Percentiles rank a stretch among this genome's conserved stretches.
These are phyloP conservation scores for Synaphobranchus kaupii DNA, from an alignment of 2,797 vertebrate species.

Conservation along the genomic window DNA sequence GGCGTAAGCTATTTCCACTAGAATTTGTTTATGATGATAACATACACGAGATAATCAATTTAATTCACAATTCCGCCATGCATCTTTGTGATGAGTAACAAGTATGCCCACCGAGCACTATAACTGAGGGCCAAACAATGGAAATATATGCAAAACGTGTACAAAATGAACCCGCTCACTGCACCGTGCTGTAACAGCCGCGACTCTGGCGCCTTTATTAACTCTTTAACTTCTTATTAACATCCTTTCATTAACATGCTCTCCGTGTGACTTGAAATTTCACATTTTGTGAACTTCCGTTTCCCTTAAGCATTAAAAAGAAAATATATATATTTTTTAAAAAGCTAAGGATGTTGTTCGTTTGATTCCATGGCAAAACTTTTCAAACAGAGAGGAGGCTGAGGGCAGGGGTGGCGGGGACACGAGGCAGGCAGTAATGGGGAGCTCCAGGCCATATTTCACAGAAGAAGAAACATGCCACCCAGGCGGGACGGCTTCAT, in stretches of 20 bases:
- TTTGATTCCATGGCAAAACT: slow-evolving; percentile 48
- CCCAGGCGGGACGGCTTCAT: slow-evolving; percentile 57
- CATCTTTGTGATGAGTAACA: slow-evolving; percentile 34
- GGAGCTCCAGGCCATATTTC: slow-evolving; percentile 47
- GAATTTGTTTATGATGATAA: slow-evolving; percentile 25
- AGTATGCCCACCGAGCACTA: slow-evolving; percentile 27
- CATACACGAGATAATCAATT: slow-evolving; percentile 18
- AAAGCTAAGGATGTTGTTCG: slow-evolving; percentile 46
- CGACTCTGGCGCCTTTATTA: background rate
- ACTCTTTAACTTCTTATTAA: slow-evolving; percentile 12
- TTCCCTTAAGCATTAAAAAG: slow-evolving; percentile 33
- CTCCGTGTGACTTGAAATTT: background rate
- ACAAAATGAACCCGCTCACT: background rate
- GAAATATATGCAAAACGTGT: background rate
- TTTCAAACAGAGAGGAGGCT: slow-evolving; percentile 32
- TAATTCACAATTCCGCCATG: slow-evolving; percentile 35
- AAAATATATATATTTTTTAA: slow-evolving; percentile 8
- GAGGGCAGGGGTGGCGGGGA: background rate
- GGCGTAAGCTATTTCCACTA: slow-evolving; percentile 16
- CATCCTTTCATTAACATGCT: slow-evolving; percentile 8
- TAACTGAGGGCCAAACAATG: slow-evolving; percentile 4
- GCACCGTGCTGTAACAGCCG: background rate
- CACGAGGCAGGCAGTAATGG: slow-evolving; percentile 43
- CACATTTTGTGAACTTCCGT: slow-evolving; percentile 33
- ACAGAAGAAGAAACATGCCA: slow-evolving; percentile 44